These are phyloP conservation scores for Trididemnum miniatum DNA, from an alignment of 23 tunicate genomes.

Conservation along the genomic window DNA sequence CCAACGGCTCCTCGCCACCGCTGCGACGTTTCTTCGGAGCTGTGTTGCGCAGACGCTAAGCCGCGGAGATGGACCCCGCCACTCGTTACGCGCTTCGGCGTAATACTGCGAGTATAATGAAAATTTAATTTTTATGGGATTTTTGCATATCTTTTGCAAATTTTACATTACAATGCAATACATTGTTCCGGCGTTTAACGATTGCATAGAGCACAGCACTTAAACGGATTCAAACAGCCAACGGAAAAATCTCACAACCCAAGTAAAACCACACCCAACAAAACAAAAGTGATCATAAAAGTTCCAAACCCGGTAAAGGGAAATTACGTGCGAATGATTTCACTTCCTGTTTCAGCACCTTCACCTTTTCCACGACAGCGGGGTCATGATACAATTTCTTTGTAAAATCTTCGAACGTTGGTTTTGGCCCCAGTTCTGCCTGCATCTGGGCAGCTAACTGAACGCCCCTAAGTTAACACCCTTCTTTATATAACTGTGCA, in stretches of 20 bases:
- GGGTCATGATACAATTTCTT: conserved; percentile 58
- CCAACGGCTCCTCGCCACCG: neutral
- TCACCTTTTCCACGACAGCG: conserved; percentile 48
- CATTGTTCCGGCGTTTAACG: too few relatives aligned
- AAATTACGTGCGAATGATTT: conserved; percentile 70
- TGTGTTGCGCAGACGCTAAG: neutral
- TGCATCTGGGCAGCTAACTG: conserved; percentile 76
- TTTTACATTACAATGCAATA: too few relatives aligned
- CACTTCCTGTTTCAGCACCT: conserved; percentile 66
- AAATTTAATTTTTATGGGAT: too few relatives aligned
- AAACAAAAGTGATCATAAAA: neutral
- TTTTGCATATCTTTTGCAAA: too few relatives aligned
- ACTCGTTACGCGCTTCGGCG: too few relatives aligned
- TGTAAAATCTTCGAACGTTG: conserved; percentile 90
- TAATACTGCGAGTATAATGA: too few relatives aligned
- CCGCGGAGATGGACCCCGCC: neutral
- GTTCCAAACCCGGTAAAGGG: conserved; percentile 78
- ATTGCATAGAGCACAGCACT: too few relatives aligned
- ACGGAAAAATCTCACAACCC: too few relatives aligned
- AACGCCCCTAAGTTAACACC: conserved; percentile 63
- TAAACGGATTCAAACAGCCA: too few relatives aligned
- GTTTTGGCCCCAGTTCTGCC: conserved; percentile 51
- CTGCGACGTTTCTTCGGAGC: neutral
- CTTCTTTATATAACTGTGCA: too few relatives aligned
- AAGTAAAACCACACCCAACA: too few relatives aligned